Evolutionary conservation across 2,113 vertebrate genomes (phyloP).

Genomic region (Rallus limicola): DNA sequence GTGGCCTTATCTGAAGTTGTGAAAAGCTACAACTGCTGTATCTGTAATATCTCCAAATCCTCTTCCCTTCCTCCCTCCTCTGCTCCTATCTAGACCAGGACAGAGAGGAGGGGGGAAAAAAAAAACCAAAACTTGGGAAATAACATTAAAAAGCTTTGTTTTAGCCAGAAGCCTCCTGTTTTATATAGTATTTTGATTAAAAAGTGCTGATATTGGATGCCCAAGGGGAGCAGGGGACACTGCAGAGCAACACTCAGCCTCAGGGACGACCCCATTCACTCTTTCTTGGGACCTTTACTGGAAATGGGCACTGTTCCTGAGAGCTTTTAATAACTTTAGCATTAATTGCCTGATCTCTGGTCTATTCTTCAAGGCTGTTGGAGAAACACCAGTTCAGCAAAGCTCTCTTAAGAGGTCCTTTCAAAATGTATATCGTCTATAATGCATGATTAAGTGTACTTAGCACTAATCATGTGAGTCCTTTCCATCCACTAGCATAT

Average conservation of each 20-base stretch:
- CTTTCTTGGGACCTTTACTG: not conserved
- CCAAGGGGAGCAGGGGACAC: not conserved
- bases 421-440: not conserved
- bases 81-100: not conserved
- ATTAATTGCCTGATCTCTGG: not conserved
- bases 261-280: rapidly evolving
- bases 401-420: conserved; percentile 11
- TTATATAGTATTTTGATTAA: not conserved
- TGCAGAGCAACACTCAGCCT: not conserved
- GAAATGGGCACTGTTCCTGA: not conserved
- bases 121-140: not conserved
- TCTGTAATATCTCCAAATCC: not conserved
- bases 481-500: not conserved
- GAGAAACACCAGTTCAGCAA: conserved; percentile 38
- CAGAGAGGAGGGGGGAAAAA: not conserved
- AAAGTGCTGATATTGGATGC: not conserved
- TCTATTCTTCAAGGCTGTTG: conserved; percentile 23
- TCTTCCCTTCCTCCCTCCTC: not conserved
- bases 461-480: conserved; percentile 3
- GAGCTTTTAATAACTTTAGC: not conserved
- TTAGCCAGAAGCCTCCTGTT: not conserved
- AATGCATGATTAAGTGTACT: conserved; percentile 18
- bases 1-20: conserved; percentile 13
- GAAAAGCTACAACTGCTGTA: not conserved
- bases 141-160: not conserved